Conservation (phyloP, 2,797 vertebrate species). For the Enteromius treurensis region DNA sequence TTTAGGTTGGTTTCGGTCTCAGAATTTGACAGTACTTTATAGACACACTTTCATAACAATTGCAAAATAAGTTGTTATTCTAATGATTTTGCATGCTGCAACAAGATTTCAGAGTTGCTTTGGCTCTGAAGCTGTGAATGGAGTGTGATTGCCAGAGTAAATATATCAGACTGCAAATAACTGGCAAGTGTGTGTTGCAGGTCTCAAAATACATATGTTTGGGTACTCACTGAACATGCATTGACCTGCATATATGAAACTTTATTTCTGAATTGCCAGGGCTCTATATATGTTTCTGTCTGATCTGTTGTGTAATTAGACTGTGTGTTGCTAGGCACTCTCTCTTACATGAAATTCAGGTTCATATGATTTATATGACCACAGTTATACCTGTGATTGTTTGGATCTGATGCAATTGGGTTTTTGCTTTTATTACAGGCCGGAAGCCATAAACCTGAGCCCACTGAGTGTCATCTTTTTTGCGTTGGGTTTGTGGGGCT, state of each 20-base stretch:
- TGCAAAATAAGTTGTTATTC: not conserved
- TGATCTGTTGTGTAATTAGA: not conserved
- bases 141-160: constrained; percentile 1
- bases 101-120: not conserved
- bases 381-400: not conserved
- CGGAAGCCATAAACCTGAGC: not conserved
- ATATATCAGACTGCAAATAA: constrained; percentile 1
- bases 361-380: not conserved
- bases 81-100: not conserved
- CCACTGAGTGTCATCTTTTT: not conserved
- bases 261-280: not conserved
- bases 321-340: not conserved
- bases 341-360: not conserved
- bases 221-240: not conserved
- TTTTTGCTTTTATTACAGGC: not conserved
- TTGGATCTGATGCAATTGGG: not conserved
- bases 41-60: not conserved
- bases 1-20: not conserved
- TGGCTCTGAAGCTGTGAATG: constrained; percentile 10
- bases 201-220: constrained; percentile 11
- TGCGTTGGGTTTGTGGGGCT: not conserved
- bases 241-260: not conserved
- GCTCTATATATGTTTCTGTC: not conserved
- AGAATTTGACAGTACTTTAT: not conserved
- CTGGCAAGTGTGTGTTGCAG: not conserved